These are phyloP conservation scores for Cygnus buccinator DNA, from an alignment of 2,113 vertebrate genomes.

Conservation along the genomic window DNA sequence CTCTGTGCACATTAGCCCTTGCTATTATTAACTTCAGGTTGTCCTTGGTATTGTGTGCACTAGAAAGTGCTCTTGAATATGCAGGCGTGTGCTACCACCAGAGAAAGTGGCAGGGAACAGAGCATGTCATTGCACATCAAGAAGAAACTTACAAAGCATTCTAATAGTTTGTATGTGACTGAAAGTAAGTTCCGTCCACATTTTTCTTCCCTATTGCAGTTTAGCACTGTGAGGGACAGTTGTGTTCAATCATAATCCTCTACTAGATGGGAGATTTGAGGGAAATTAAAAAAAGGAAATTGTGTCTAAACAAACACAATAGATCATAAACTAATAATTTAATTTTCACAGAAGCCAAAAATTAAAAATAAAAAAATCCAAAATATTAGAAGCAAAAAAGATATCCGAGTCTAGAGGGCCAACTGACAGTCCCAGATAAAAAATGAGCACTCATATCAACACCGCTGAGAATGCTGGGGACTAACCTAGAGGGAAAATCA, in stretches of 20 bases:
- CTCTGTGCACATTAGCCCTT: not conserved
- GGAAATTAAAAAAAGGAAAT: not conserved
- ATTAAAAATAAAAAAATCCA: not conserved
- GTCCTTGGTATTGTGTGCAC: not conserved
- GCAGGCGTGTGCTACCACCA: not conserved
- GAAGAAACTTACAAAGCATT: not conserved
- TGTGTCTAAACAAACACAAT: not conserved
- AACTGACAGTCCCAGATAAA: not conserved
- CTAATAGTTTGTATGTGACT: rapidly evolving
- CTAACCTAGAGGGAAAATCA: not conserved
- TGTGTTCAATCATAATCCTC: not conserved
- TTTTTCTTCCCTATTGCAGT: not conserved
- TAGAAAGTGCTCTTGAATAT: not conserved
- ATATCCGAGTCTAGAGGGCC: not conserved
- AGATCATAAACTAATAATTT: not conserved
- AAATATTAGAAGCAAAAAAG: not conserved
- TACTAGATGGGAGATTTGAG: not conserved
- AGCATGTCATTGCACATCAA: not conserved
- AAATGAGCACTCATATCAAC: not conserved
- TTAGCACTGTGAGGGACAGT: not conserved
- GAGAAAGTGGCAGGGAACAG: not conserved
- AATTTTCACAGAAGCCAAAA: not conserved
- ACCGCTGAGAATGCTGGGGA: not conserved
- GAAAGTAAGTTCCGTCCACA: not conserved
- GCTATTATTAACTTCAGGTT: not conserved